Base-by-base conservation (phyloP, 2,113 vertebrate genomes). In the Atractosteus spatula region DNA sequence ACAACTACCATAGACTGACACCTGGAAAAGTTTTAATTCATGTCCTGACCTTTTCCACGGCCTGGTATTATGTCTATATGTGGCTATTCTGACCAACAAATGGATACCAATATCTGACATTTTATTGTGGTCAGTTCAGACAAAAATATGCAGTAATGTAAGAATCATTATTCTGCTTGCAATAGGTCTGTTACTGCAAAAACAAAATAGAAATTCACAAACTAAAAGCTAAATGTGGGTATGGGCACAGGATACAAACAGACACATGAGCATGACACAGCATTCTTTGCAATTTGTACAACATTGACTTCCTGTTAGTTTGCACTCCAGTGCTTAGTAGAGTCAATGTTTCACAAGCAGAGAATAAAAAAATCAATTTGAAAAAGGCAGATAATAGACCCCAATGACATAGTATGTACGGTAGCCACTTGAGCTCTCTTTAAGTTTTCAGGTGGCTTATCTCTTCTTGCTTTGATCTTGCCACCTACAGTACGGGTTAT, bases 291-390 rank as follows among this genome's bases (percentile, higher is more conserved):
- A 71, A 79, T 83, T 90, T 88, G 85, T 12, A 78, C 70, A 80
- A 87, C 85, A 88, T 87, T 89, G 85, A 88, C 87, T 91, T 87
- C 84, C 56, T 44, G 41, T 63, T 69, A n/a, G 7, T 45, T n/a
- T 55, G 10, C 45, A 13, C 47, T 55, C 8, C 8, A 41, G 43
- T 8, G 62, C 71, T 71, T 41, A 13, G 17, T 51, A 7, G 56
- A 41, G 44, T 54, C 61, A 71, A 71, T 64, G 61, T 71, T 64
- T 62, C 12, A 43, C 8, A 62, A 71, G 43, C 54, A 55, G 47
- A 47, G 12, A 68, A 44, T 12, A n/a, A 64, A 62, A 63, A 65
- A 71, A 64, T 43, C 59, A 54, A 64, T 64, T 16, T 13, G 12
- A 62, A 71, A 29, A 62, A 41, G 3, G 55, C 69, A 71, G 69